phyloP scores from a whole-genome alignment of 1,140 invertebrate species.

The Diabrotica undecimpunctata region DNA sequence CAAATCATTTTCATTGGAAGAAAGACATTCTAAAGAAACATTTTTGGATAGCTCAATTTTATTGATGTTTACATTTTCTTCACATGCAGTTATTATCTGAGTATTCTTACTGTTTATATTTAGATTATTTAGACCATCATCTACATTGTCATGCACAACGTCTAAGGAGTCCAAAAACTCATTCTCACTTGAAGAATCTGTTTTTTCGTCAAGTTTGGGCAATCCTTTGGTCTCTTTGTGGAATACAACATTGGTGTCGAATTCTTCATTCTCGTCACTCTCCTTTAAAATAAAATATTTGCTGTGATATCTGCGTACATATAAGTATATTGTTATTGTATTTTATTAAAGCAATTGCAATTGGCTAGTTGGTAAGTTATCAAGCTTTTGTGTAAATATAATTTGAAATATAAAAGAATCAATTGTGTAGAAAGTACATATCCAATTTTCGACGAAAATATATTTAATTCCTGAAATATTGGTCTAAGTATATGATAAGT shows the following conservation, averaged over 20 bases:
- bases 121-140: conserved; percentile 21
- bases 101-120: conserved; percentile 18
- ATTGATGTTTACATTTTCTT: background rate
- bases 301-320: background rate
- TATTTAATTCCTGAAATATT: too few relatives aligned
- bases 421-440: too few relatives aligned
- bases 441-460: too few relatives aligned
- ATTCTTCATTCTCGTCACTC: conserved; percentile 38
- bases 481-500: too few relatives aligned
- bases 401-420: too few relatives aligned
- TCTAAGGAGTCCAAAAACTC: conserved; percentile 41
- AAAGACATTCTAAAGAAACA: too few relatives aligned
- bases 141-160: conserved; percentile 28
- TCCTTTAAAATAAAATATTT: conserved; percentile 29
- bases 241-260: conserved; percentile 37
- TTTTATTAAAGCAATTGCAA: too few relatives aligned
- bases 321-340: background rate
- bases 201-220: conserved; percentile 20
- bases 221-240: conserved; percentile 31
- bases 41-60: too few relatives aligned
- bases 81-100: conserved; percentile 28
- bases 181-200: conserved; percentile 40
- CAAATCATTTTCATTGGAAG: background rate
- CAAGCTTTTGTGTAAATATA: too few relatives aligned
- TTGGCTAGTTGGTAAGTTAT: too few relatives aligned